A percentile compares a stretch with the other conserved stretches of the same genome.
These are phyloP conservation scores for Halisarca cf. caerulea DNA, from an alignment of 37 sponge, comb jelly and placozoan species.

Conservation along the genomic window DNA sequence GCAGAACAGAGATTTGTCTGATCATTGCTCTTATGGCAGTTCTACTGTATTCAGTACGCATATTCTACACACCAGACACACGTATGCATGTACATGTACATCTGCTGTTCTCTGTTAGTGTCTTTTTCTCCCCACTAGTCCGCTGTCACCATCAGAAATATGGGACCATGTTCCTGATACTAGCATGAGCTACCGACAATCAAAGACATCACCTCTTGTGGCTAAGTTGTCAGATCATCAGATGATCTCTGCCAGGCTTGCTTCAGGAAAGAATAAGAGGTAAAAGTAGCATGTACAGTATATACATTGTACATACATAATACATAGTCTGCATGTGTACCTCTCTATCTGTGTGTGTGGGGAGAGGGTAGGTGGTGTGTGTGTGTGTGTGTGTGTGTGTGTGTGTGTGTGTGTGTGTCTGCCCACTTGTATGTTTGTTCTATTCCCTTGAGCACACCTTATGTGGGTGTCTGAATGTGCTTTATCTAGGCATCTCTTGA, in stretches of 20 bases:
- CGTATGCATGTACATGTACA: not conserved
- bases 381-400: not conserved
- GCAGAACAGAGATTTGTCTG: no score
- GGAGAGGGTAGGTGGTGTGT: not conserved
- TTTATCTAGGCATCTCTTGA: no score
- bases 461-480: not conserved
- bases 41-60: no score
- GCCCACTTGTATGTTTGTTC: no score
- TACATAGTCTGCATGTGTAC: no score
- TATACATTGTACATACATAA: not conserved
- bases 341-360: not conserved
- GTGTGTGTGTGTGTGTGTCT: no score
- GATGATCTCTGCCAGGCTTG: not conserved
- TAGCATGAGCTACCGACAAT: not conserved
- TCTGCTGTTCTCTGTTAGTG: no score
- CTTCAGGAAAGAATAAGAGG: conserved; percentile 9
- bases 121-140: no score
- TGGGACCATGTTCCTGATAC: conserved; percentile 19
- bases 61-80: not conserved
- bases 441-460: no score
- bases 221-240: not conserved
- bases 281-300: no score
- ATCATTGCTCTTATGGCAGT: no score
- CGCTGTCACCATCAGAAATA: not conserved
- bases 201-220: not conserved